Conservation (phyloP, 2,113 vertebrate species). For the Neodon shergylaensis region DNA sequence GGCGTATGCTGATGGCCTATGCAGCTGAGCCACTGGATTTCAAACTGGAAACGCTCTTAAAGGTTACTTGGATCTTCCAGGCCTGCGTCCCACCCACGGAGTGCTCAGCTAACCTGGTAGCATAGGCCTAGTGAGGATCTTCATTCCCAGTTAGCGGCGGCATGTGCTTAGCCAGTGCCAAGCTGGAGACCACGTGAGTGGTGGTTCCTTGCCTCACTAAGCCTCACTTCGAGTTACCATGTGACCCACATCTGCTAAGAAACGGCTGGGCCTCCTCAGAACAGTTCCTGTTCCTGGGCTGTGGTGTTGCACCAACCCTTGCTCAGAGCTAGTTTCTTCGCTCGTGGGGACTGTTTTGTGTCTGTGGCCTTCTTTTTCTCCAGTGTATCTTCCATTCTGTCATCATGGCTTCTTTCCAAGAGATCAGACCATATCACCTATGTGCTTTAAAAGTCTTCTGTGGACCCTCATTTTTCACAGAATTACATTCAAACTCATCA, state of each 20-base stretch:
- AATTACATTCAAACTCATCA: not conserved
- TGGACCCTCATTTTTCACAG: not conserved
- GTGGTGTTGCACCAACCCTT: not conserved
- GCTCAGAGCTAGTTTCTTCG: slow-evolving; percentile 7
- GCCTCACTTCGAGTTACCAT: not conserved
- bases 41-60: not conserved
- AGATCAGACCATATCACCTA: not conserved
- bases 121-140: not conserved
- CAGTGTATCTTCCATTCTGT: not conserved
- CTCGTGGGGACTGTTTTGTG: not conserved
- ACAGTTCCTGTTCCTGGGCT: not conserved
- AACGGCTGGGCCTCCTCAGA: not conserved
- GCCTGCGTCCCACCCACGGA: not conserved
- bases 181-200: not conserved
- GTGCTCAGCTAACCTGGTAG: not conserved
- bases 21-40: not conserved
- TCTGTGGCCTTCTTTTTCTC: not conserved
- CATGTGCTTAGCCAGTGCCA: not conserved
- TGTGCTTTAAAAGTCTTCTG: not conserved
- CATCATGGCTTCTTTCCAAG: slow-evolving; percentile 31
- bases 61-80: not conserved
- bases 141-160: not conserved
- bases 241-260: not conserved
- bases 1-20: not conserved
- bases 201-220: not conserved